Evolutionary conservation across 2,888 invertebrate genomes (phyloP).

Genomic region (Drosophila meridiana): DNA sequence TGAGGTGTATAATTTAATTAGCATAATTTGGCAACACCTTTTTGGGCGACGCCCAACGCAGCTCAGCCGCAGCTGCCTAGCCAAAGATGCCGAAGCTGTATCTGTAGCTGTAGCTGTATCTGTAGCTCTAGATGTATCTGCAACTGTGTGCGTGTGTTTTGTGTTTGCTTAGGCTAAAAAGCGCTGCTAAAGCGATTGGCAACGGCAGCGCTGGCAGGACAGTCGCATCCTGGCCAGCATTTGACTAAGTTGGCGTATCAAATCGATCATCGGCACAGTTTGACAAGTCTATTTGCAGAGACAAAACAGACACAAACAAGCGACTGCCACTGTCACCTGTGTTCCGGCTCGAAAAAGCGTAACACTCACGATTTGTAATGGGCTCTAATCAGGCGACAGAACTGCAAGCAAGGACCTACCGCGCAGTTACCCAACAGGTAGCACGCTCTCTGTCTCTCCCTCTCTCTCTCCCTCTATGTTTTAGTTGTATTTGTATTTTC

Average conservation of each 20-base stretch:
- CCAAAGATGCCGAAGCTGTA: conserved; percentile 8
- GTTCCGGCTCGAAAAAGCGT: conserved; percentile 54
- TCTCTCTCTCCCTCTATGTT: not conserved
- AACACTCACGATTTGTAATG: conserved; percentile 80
- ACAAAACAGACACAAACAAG: conserved; percentile 41
- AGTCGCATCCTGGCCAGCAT: conserved; percentile 46
- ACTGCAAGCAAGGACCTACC: conserved; percentile 63
- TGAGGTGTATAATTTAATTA: conserved; percentile 66
- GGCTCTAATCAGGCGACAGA: conserved; percentile 29
- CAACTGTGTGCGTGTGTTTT: conserved; percentile 13
- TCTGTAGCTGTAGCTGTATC: conserved; percentile 2
- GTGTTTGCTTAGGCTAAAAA: conserved; percentile 66
- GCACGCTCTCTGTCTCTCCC: conserved; percentile 11
- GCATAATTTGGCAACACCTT: conserved; percentile 81
- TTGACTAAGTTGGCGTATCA: conserved; percentile 80
- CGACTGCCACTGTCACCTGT: conserved; percentile 59
- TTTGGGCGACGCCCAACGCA: conserved; percentile 51
- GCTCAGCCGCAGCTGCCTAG: conserved; percentile 36
- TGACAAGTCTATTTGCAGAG: conserved; percentile 76
- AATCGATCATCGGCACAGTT: conserved; percentile 82
- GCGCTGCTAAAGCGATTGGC: conserved; percentile 77
- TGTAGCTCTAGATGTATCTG: conserved; percentile 5
- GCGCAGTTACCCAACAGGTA: conserved; percentile 70
- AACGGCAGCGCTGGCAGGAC: conserved; percentile 54
- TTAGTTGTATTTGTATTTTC: not conserved